Evolutionary conservation across 2,113 vertebrate species (phyloP).

Genomic region (Meleagris gallopavo): DNA sequence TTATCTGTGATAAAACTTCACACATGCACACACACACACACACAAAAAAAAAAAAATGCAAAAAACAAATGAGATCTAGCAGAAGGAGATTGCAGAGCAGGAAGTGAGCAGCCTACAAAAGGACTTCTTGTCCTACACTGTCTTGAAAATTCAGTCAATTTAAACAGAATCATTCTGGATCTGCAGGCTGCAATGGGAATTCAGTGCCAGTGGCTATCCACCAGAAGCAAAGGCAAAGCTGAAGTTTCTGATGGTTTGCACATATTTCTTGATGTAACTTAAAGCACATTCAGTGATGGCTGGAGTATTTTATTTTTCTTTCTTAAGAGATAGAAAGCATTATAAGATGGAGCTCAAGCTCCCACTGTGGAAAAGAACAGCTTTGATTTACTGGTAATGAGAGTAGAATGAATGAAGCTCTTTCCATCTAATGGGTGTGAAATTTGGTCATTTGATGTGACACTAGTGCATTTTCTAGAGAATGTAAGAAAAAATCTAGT

Average conservation of each 20-base stretch:
- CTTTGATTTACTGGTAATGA: slow-evolving; percentile 44
- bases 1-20: background rate
- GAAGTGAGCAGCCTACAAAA: background rate
- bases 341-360: background rate
- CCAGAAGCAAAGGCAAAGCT: background rate
- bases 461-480: background rate
- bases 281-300: background rate
- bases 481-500: background rate
- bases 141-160: background rate
- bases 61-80: background rate
- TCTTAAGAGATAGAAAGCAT: background rate
- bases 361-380: slow-evolving; percentile 33
- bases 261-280: background rate
- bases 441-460: slow-evolving; percentile 32
- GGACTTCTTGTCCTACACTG: background rate
- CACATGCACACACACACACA: too few relatives aligned
- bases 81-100: background rate
- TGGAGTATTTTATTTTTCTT: slow-evolving; percentile 8
- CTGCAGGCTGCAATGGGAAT: background rate
- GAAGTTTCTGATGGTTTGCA: background rate
- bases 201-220: background rate
- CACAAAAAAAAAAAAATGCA: too few relatives aligned
- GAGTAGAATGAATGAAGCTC: slow-evolving; percentile 14
- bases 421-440: slow-evolving; percentile 29
- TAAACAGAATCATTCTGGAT: background rate